Conservation (phyloP, 2,113 vertebrate genomes). For the Dendropsophus ebraccatus region DNA sequence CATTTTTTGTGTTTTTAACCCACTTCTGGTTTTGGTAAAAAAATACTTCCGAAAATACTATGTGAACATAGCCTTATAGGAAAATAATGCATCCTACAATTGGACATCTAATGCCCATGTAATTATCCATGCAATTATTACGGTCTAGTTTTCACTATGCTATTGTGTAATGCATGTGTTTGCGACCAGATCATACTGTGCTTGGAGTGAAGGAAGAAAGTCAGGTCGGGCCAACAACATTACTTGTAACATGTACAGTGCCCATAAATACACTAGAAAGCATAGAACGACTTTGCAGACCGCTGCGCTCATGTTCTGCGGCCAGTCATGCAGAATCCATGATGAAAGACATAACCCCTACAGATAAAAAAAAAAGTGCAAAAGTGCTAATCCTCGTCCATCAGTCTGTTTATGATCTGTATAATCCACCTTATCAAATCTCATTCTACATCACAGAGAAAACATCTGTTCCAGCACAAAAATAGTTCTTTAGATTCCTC, state of each 20-base stretch:
- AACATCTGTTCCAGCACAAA: conserved; percentile 41
- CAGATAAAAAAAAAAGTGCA: conserved; percentile 18
- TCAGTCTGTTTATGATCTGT: conserved; percentile 41
- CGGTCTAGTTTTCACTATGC: not conserved
- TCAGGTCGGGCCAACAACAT: not conserved
- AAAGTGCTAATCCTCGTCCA: conserved; percentile 20
- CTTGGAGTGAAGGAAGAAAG: not conserved
- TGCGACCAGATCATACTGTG: not conserved
- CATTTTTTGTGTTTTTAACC: no score
- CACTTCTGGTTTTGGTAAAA: no score
- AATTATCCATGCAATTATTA: no score
- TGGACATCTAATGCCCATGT: no score
- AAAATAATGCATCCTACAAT: no score
- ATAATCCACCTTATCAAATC: conserved; percentile 41
- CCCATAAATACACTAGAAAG: not conserved
- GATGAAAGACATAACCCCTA: not conserved
- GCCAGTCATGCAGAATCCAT: not conserved
- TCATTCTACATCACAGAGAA: conserved; percentile 38
- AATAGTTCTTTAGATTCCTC: conserved; percentile 41
- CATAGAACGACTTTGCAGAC: not conserved
- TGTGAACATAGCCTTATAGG: no score
- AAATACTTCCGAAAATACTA: no score
- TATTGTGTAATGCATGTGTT: not conserved
- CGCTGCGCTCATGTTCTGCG: not conserved
- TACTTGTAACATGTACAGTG: not conserved